Conservation (phyloP, 2,888 invertebrate species). For the Monopis laevigella region DNA sequence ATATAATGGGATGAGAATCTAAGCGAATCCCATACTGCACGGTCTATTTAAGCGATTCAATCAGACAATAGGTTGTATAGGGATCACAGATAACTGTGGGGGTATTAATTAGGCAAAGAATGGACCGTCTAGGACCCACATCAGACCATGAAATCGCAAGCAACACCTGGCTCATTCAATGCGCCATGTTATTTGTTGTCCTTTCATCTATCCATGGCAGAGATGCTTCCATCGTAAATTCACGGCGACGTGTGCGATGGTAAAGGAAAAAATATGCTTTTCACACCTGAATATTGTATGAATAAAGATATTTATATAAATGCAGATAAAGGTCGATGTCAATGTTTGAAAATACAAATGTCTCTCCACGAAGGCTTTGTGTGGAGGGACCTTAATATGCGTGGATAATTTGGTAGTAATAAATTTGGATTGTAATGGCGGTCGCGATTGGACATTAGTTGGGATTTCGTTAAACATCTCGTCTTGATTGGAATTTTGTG, state of each 20-base stretch:
- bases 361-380: constrained; percentile 5
- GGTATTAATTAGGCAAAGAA: constrained; percentile 5
- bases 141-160: constrained; percentile 61
- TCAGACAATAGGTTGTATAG: constrained; percentile 1
- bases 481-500: constrained; percentile 10
- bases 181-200: constrained; percentile 66
- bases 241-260: constrained; percentile 64
- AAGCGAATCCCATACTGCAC: constrained; percentile 7
- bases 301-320: constrained; percentile 38
- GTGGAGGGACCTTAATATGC: constrained; percentile 34
- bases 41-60: constrained; percentile 8
- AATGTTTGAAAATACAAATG: constrained; percentile 30
- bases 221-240: constrained; percentile 67
- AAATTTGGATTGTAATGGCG: constrained; percentile 61
- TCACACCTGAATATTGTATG: constrained; percentile 35
- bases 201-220: too few relatives aligned
- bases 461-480: constrained; percentile 7
- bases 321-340: constrained; percentile 24
- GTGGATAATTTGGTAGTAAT: constrained; percentile 63
- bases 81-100: background rate
- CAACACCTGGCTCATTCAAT: constrained; percentile 39
- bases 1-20: background rate
- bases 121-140: constrained; percentile 40
- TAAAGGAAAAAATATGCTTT: constrained; percentile 56
- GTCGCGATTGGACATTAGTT: constrained; percentile 41